These are phyloP conservation scores for Chloroclystis v-ata DNA, from an alignment of 2,888 invertebrate species.

Conservation along the genomic window DNA sequence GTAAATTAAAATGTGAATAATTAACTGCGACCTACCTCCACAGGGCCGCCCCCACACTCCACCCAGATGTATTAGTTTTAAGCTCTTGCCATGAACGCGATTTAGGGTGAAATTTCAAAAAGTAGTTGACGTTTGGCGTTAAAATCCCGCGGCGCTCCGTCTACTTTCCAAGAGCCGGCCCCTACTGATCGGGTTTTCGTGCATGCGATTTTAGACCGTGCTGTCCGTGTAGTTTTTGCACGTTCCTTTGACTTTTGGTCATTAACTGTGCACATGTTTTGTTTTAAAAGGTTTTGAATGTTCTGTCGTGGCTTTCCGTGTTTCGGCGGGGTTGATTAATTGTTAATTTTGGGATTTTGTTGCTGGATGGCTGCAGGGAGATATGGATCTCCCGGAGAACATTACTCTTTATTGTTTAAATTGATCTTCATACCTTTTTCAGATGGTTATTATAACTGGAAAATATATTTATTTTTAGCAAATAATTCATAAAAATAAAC, in stretches of 20 bases:
- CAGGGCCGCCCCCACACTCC: constrained; percentile 44
- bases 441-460: no score
- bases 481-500: no score
- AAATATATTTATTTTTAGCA: no score
- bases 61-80: constrained; percentile 75
- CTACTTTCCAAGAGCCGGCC: constrained; percentile 33
- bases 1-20: constrained; percentile 78
- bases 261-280: constrained; percentile 27
- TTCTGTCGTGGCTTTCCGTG: constrained; percentile 11
- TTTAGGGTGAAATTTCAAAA: constrained; percentile 56
- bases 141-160: constrained; percentile 49
- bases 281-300: constrained; percentile 24
- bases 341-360: background rate
- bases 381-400: no score
- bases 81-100: constrained; percentile 68
- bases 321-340: background rate
- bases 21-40: constrained; percentile 58
- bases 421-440: no score
- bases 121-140: constrained; percentile 58
- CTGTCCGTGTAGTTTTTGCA: constrained; percentile 24
- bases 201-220: constrained; percentile 33
- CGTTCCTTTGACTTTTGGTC: constrained; percentile 25
- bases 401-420: no score
- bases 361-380: no score
- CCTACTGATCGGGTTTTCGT: constrained; percentile 27